Evolutionary conservation across 2,888 invertebrate species (phyloP), one percentile per base, ranked within the genome.

Genomic region (Papilio gigon): DNA sequence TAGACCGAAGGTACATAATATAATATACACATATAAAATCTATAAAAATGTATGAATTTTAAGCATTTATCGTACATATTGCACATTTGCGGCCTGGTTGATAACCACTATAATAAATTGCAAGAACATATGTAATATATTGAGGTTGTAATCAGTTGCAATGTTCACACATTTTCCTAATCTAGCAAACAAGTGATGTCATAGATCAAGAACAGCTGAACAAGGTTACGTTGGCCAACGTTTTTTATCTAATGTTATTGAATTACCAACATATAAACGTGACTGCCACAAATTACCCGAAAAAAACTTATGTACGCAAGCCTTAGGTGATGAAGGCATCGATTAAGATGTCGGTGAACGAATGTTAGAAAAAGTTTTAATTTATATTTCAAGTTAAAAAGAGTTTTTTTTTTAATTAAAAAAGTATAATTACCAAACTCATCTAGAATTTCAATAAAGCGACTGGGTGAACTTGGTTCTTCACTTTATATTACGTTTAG

Each of bases 131-230:
- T 37, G 60, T 47, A 70, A 63, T 47, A n/a, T 58, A n/a, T 62
- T 42, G 22, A 22, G n/a, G 22, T 37, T 44, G 22, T 68, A 50
- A 64, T 64, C 47, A 59, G 58, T 60, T 64, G 64, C 63, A 69
- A 17, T n/a, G 56, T 44, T 42, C 44, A 44, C 33, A 65, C 42
- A 42, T 65, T 61, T 69, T 69, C 44, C 25, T 69, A 65, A 65
- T 69, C 65, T 44, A 44, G 44, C 65, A 61, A 60, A 65, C 61
- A 61, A 70, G 68, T 73, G 71, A 75, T 59, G 73, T 75, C 73
- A 72, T 72, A 73, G 71, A 75, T 75, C 72, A 75, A 71, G 71
- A 70, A 25, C 71, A 70, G 44, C 62, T 62, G 59, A 66, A 58
- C 62, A 65, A 71, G 67, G 70, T 67, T 56, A 44, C 12, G 60